Conservation (phyloP, 1,140 invertebrate species). For the Cepaea nemoralis region DNA sequence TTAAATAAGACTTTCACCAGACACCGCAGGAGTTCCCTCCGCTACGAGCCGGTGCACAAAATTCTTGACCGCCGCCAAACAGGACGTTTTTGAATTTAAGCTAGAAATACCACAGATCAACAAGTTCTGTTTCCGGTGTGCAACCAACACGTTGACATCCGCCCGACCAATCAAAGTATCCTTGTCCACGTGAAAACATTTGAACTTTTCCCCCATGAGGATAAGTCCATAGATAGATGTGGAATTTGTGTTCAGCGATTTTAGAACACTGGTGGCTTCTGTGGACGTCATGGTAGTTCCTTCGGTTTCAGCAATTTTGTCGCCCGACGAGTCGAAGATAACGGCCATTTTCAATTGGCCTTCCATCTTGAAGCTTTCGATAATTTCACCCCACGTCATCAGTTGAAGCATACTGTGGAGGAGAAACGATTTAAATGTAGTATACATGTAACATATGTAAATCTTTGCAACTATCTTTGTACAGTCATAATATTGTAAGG, state of each 20-base stretch:
- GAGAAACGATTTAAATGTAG: no score
- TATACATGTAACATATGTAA: no score
- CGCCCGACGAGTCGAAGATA: conserved; percentile 46
- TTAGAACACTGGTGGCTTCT: conserved; percentile 36
- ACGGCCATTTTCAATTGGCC: conserved; percentile 49
- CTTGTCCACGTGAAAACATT: conserved; percentile 46
- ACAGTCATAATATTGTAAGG: no score
- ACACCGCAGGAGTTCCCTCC: conserved; percentile 37
- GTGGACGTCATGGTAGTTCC: conserved; percentile 32
- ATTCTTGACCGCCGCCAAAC: conserved; percentile 43
- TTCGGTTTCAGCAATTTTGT: conserved; percentile 43
- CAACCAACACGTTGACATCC: conserved; percentile 42
- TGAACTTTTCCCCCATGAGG: conserved; percentile 41
- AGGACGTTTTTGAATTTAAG: conserved; percentile 29
- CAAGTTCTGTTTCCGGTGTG: conserved; percentile 42
- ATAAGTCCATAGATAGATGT: conserved; percentile 43
- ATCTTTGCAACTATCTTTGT: no score
- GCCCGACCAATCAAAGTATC: conserved; percentile 44
- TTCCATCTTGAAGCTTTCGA: conserved; percentile 46
- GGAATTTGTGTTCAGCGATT: conserved; percentile 19
- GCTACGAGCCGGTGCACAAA: conserved; percentile 40
- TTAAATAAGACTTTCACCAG: conserved; percentile 43
- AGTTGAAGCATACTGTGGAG: conserved; percentile 46
- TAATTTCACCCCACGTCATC: conserved; percentile 53
- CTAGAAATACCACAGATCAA: conserved; percentile 46